These are phyloP conservation scores for Sceloporus undulatus DNA, from an alignment of 2,113 vertebrate genomes.

Conservation along the genomic window DNA sequence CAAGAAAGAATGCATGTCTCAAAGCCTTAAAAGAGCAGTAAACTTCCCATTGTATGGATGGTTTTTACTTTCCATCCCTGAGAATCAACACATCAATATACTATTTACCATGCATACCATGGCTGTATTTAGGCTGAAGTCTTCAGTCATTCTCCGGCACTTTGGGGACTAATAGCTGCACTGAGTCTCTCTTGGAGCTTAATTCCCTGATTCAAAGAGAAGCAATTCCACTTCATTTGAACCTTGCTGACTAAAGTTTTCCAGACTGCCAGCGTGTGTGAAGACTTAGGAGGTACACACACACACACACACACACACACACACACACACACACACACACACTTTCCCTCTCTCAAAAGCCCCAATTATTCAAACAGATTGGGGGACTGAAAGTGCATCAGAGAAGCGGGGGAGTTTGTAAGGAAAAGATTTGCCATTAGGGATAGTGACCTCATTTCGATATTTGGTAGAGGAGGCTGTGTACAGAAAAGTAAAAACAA, in stretches of 20 bases:
- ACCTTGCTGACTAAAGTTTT: constrained; percentile 59
- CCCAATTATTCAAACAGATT: constrained; percentile 50
- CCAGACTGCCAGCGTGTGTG: constrained; percentile 65
- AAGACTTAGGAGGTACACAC: constrained; percentile 52
- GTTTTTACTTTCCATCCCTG: not conserved
- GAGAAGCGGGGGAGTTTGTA: constrained; percentile 54
- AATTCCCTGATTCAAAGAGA: constrained; percentile 64
- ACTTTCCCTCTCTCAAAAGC: constrained; percentile 7
- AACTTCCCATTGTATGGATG: constrained; percentile 40
- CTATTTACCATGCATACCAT: constrained; percentile 67
- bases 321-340: not conserved
- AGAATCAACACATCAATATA: constrained; percentile 57
- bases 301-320: not conserved
- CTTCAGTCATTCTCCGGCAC: constrained; percentile 68
- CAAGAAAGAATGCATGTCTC: constrained; percentile 3
- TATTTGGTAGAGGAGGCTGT: constrained; percentile 29
- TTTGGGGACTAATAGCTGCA: constrained; percentile 72
- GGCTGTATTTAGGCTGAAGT: constrained; percentile 69
- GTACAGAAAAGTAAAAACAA: constrained; percentile 48
- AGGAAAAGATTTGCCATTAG: constrained; percentile 56
- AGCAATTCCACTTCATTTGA: constrained; percentile 71
- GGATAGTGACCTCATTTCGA: constrained; percentile 66
- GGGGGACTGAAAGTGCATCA: constrained; percentile 61
- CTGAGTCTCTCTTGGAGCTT: constrained; percentile 69
- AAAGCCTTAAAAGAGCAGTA: fast-evolving